phyloP scores from a whole-genome alignment of 2,888 invertebrate genomes.

The Lymantria dispar region DNA sequence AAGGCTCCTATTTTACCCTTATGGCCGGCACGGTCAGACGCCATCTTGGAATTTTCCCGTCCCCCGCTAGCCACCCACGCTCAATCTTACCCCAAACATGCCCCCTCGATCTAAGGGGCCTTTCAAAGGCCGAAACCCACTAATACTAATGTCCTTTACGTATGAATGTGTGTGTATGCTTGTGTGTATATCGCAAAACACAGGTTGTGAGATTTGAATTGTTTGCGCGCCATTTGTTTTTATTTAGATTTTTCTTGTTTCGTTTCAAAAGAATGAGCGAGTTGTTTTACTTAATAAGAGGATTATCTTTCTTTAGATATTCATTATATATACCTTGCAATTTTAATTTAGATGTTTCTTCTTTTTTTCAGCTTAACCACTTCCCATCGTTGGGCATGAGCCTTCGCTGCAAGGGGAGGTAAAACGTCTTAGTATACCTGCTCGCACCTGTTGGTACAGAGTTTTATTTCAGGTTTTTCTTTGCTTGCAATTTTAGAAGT shows the following conservation, averaged over 20 bases:
- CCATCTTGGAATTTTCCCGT: conserved; percentile 75
- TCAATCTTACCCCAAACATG: conserved; percentile 76
- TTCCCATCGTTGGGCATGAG: no score
- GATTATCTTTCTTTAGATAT: neutral
- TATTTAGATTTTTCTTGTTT: conserved; percentile 28
- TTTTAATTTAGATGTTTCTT: no score
- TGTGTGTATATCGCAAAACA: conserved; percentile 36
- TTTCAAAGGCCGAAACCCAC: conserved; percentile 79
- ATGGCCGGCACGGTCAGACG: conserved; percentile 78
- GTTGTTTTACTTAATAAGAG: neutral
- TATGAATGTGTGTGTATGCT: conserved; percentile 37
- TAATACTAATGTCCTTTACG: conserved; percentile 79
- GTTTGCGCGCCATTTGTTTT: conserved; percentile 46
- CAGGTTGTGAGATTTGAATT: conserved; percentile 42
- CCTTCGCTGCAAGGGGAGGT: no score
- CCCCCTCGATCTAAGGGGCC: conserved; percentile 78
- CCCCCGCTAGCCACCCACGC: conserved; percentile 65
- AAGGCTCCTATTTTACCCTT: conserved; percentile 77
- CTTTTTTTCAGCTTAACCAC: no score
- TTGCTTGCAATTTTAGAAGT: no score
- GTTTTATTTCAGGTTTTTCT: no score
- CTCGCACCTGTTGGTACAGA: no score
- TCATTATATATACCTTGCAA: no score
- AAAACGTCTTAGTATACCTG: no score
- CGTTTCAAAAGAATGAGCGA: neutral